Base-by-base conservation (phyloP, 1,140 invertebrate genomes). In the Paralvinella palmiformis region DNA sequence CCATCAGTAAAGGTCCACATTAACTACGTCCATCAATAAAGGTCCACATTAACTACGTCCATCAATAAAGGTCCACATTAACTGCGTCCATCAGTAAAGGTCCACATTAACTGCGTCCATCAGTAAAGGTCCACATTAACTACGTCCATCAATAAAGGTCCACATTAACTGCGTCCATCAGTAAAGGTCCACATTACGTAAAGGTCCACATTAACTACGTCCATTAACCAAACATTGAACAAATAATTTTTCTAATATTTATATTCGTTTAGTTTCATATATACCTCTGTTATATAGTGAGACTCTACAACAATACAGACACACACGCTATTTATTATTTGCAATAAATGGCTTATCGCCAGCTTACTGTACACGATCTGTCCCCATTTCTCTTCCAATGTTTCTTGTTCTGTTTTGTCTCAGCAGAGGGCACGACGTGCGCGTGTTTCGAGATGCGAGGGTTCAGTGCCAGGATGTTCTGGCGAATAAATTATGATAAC, bases 341-440 rank as follows among this genome's bases (percentile, higher is more conserved):
- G 2, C 17, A 35, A 3, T 27, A 10, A 48, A 37, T 13, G 32
- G 37, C 48, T n/a, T n/a, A n/a, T 33, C 6, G 17, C 6, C 0
- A 56, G 64, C 88, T 87, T 85, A 94, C 92, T 1, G 83, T 83
- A 75, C 92, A 96, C 68, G 88, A 88, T 72, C 92, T 90, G 69
- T 91, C 86, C 0, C 84, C 76, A 79, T 98, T 98, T 68, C 96
- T 84, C 79, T 98, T 98, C 96, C 96, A 98, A 66, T 92, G 89
- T 65, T 88, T 86, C 76, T 97, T 98, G 64, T 88, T 89, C 63
- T 85, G 82, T 81, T 97, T 96, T 0, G 95, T 97, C 57, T 85
- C 81, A 17, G 81, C 79, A 24, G 92, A 92, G 20, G 95, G 90
- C 24, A 91, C 84, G 15, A 94, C 76, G 69, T 83, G 88, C 3